Base-by-base conservation (phyloP, 2,113 vertebrate species). In the Cochlearius cochlearius region DNA sequence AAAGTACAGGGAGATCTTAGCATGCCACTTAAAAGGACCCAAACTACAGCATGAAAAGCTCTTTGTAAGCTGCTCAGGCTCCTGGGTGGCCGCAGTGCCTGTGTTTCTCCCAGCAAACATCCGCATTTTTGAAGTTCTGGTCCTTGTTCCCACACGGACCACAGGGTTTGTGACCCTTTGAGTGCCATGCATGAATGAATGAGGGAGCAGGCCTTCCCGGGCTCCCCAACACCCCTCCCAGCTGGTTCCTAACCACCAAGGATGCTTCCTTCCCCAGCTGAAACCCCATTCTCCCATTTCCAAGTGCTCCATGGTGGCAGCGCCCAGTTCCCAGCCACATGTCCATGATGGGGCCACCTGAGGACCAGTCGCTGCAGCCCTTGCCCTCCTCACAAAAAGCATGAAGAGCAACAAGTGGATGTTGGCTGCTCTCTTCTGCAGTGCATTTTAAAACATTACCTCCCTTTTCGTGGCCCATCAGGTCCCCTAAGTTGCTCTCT, bases 21-120 rank as follows among this genome's bases (percentile, higher is more conserved):
- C 30, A 76, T 27, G 55, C 18, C 62, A 83, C 52, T 92, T 92
- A 27, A 90, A 94, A 92, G 52, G 49, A 55, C 52, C 9, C 41
- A 68, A 79, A 92, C n/a, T 82, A 34, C 56, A 82, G 69, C 58
- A 60, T 34, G 43, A 75, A 75, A 92, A 94, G 77, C 38, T 50
- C 41, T 89, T 63, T 91, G 69, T 67, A 58, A 86, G 32, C n/a
- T 78, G n/a, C 38, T 77, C 47, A 34, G 73, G 45, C 50, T 92
- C 77, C 41, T 84, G 80, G 87, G 73, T 89, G 87, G 73, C 73
- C 2, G 0, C 55, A 71, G 55, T 26, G 63, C 45, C 59, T 58
- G 63, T 43, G 25, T 74, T 89, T 87, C 22, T 30, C 32, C 22
- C 63, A 67, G 55, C 10, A 87, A 95, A 63, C 29, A 50, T 81